These are phyloP conservation scores for Phymanthus crucifer DNA, from an alignment of 92 coral and sea anemone species.

Conservation along the genomic window DNA sequence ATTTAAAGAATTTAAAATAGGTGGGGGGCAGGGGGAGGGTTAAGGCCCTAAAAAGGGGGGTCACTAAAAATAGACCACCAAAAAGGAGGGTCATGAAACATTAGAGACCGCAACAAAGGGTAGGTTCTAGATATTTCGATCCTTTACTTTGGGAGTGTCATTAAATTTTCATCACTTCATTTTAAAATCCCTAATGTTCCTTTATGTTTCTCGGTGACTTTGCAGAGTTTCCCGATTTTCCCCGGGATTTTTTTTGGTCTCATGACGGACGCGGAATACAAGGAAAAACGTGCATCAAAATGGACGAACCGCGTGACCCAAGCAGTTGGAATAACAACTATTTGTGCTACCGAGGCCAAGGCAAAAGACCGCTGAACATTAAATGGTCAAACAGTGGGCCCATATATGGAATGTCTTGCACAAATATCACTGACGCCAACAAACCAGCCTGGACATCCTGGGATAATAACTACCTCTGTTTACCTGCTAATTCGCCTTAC, in stretches of 20 bases:
- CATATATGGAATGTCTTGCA: conserved; percentile 53
- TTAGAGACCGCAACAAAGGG: no score
- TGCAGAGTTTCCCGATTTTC: conserved; percentile 81
- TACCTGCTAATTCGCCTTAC: conserved; percentile 61
- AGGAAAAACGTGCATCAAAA: conserved; percentile 53
- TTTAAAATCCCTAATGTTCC: not conserved
- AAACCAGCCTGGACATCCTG: conserved; percentile 42
- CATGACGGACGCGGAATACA: conserved; percentile 50
- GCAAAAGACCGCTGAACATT: conserved; percentile 56
- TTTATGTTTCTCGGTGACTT: not conserved
- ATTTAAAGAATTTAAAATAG: no score
- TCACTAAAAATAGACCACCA: no score
- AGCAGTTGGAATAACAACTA: conserved; percentile 55
- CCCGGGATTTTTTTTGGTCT: conserved; percentile 75
- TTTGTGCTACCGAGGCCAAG: conserved; percentile 68
- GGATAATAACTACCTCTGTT: conserved; percentile 63
- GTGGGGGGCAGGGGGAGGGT: no score
- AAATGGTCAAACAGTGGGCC: conserved; percentile 59
- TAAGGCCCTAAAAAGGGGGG: no score
- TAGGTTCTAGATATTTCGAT: no score
- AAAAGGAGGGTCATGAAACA: no score
- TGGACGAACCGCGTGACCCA: conserved; percentile 49
- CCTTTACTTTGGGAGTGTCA: no score
- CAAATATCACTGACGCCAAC: conserved; percentile 44
- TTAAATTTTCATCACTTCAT: not conserved